Base-by-base conservation (phyloP, 2,888 invertebrate species). In the Antheraea assamensis region DNA sequence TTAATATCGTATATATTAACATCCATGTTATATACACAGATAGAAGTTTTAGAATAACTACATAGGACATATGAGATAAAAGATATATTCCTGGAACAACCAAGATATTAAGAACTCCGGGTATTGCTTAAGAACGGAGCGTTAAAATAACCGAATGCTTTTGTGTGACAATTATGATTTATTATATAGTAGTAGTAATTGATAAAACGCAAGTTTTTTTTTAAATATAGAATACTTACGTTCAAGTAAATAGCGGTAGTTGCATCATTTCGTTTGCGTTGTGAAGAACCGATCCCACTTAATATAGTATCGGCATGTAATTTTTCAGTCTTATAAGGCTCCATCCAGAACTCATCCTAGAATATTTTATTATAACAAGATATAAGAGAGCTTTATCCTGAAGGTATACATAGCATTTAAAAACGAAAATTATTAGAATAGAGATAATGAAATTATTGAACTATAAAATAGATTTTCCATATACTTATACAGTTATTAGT, bases 281-380 rank as follows among this genome's bases (percentile, higher is more conserved):
- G 88, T 24, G 90, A 83, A 31, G 88, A 89, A 10, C 93, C 93
- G 19, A 86, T 80, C 13, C 94, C 94, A 73, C 89, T 92, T 80
- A 93, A 84, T 24, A 92, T 87, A 4, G 87, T 84, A n/a, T 92
- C 91, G 10, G 86, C 79, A 31, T 86, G 89, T 7, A 84, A 76
- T 3, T 83, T 75, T 70, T 92, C 91, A 55, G 87, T 78, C 79
- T 93, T 94, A 82, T 92, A 93, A 0, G 94, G 90, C 79, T 91
- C 92, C 87, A 94, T 94, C 90, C 90, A 93, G 78, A 94, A 94
- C 75, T 94, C 94, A 31, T 92, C 92, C 94, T 94, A 84, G 3
- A 87, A 85, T 58, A n/a, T 42, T 31, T 35, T 0, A 64, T 52
- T 21, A 21, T 5, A 52, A 19, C 1, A 49, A 49, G 2, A 49